Conservation (phyloP, 2,797 vertebrate species). For the Lutjanus argentimaculatus region DNA sequence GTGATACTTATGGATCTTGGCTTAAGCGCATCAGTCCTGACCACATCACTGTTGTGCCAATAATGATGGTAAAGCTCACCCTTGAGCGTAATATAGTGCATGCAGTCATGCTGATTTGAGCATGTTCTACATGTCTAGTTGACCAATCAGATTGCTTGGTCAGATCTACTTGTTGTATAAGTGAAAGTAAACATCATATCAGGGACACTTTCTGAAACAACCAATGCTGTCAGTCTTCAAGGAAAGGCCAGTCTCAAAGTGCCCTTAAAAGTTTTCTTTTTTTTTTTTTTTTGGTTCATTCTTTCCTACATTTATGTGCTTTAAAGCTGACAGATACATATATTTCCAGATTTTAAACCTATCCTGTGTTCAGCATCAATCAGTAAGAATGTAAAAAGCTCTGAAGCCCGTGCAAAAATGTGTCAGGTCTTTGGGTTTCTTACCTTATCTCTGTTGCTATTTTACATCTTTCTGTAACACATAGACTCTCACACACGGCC, state of each 20-base stretch:
- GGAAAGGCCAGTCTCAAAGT: neutral
- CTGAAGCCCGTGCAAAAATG: neutral
- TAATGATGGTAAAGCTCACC: too few species aligned
- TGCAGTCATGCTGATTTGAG: too few species aligned
- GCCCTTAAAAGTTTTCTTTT: neutral
- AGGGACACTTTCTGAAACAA: neutral
- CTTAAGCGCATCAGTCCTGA: too few species aligned
- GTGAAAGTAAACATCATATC: too few species aligned
- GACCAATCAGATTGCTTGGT: too few species aligned
- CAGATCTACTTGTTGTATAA: too few species aligned
- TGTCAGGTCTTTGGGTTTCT: neutral
- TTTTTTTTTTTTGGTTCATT: neutral
- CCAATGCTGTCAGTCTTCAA: neutral
- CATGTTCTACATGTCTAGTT: too few species aligned
- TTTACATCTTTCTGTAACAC: conserved; percentile 41
- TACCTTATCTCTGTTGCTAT: conserved; percentile 23
- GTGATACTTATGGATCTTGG: too few species aligned
- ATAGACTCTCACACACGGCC: conserved; percentile 33
- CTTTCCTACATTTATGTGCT: neutral
- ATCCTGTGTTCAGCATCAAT: neutral
- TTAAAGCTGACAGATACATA: neutral
- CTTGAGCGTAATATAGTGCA: too few species aligned
- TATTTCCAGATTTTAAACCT: neutral
- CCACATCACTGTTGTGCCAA: too few species aligned
- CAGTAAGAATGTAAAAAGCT: neutral